Conservation (phyloP, 2,888 invertebrate genomes). For the Dolichopus griseipennis region DNA sequence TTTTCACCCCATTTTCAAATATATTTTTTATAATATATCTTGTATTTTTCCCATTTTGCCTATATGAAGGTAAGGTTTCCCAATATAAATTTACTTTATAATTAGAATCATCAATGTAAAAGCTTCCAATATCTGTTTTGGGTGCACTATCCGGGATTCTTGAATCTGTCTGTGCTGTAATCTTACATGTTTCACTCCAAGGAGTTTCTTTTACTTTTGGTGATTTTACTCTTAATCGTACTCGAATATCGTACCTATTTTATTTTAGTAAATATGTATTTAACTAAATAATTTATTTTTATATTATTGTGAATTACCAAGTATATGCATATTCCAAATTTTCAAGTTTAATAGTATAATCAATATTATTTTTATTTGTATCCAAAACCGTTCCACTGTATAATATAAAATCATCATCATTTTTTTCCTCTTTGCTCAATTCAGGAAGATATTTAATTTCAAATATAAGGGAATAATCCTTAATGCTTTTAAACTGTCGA, state of each 20-base stretch:
- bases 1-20: slow-evolving; percentile 26
- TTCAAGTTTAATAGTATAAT: not conserved
- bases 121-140: slow-evolving; percentile 61
- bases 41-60: slow-evolving; percentile 67
- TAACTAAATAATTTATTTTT: slow-evolving; percentile 20
- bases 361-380: not conserved
- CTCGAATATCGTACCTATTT: slow-evolving; percentile 58
- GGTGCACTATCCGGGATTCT: slow-evolving; percentile 57
- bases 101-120: slow-evolving; percentile 54
- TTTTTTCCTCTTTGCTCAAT: not conserved
- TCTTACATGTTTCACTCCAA: slow-evolving; percentile 62
- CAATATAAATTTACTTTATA: slow-evolving; percentile 67
- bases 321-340: slow-evolving; percentile 16
- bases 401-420: slow-evolving; percentile 8
- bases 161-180: slow-evolving; percentile 51
- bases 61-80: slow-evolving; percentile 60
- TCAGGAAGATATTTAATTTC: slow-evolving; percentile 19
- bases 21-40: slow-evolving; percentile 53
- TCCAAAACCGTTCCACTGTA: slow-evolving; percentile 7
- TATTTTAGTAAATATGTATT: slow-evolving; percentile 29
- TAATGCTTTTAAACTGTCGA: slow-evolving; percentile 11
- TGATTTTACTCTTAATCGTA: slow-evolving; percentile 53
- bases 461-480: slow-evolving; percentile 30
- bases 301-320: slow-evolving; percentile 13
- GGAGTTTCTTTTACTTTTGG: slow-evolving; percentile 47